Conservation (phyloP, 2,797 vertebrate species). For the Chelmon rostratus region DNA sequence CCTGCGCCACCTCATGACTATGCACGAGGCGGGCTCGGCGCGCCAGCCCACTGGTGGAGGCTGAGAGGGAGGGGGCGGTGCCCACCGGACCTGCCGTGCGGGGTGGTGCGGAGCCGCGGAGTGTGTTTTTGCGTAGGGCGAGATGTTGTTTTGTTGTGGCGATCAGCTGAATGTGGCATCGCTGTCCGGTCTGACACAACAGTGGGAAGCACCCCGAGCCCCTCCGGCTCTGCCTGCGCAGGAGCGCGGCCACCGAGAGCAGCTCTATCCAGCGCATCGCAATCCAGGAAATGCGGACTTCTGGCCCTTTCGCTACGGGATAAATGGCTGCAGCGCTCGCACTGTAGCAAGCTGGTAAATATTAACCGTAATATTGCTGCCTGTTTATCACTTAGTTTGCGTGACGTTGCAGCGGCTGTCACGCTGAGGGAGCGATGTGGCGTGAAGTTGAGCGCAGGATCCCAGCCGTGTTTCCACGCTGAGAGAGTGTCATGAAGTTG, state of each 20-base stretch:
- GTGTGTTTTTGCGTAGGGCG: conserved; percentile 76
- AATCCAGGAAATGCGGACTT: conserved; percentile 85
- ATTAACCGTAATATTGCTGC: conserved; percentile 29
- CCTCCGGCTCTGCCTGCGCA: conserved; percentile 46
- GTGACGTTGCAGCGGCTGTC: conserved; percentile 30
- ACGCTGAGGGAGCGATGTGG: conserved; percentile 1
- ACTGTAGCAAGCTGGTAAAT: conserved; percentile 77
- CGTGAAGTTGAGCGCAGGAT: conserved; percentile 65
- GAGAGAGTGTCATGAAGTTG: conserved; percentile 48
- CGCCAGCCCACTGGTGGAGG: conserved; percentile 70
- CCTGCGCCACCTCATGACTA: conserved; percentile 52
- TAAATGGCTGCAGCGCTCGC: conserved; percentile 76
- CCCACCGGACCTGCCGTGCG: conserved; percentile 72
- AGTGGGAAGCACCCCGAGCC: conserved; percentile 70
- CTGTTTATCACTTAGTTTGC: conserved; percentile 21
- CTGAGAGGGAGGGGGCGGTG: conserved; percentile 74
- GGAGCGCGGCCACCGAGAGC: conserved; percentile 55
- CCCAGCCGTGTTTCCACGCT: conserved; percentile 23
- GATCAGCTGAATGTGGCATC: conserved; percentile 85
- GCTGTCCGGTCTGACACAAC: conserved; percentile 80
- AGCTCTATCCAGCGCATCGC: conserved; percentile 58
- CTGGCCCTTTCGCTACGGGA: conserved; percentile 74
- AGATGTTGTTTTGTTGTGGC: conserved; percentile 86
- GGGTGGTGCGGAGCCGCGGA: conserved; percentile 79
- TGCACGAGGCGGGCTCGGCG: conserved; percentile 54